Base-by-base conservation (phyloP, 2,888 invertebrate species). In the Pantelozetes paolii region DNA sequence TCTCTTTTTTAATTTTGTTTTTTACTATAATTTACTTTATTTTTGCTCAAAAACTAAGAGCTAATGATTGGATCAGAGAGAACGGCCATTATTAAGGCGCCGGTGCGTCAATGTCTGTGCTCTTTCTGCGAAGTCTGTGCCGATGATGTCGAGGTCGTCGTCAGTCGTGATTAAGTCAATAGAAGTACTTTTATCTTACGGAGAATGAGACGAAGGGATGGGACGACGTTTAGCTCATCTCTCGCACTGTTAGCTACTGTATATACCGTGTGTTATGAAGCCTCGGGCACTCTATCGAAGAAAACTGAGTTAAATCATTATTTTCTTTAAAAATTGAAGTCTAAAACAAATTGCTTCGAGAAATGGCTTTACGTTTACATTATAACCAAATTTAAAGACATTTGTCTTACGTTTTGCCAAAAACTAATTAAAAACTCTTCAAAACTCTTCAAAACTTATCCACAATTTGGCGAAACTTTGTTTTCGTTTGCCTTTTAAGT, bases 131-230 rank as follows among this genome's bases (percentile, higher is more conserved):
- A 59, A 59, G 59, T 59, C 23, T 23, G 36, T 36, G 36, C 36
- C 36, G 20, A 8, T 30, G 59, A 59, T 59, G 59, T 59, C 59
- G 59, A 59, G 59, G 59, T 59, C 59, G 59, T 50, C 50, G 18
- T 50, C 50, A 50, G 50, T 50, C 50, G 59, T 59, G 59, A 59
- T 59, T 59, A 59, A 20, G 20, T 23, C 20, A 59, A 6, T 23
- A 18, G 59, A 59, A 59, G 59, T 59, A 28, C 28, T 8, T 59
- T 59, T 59, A 28, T 59, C 54, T 45, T 8, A 9, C 36, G 50
- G 50, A 20, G 5, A n/a, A 50, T 50, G 20, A 15, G 50, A 5
- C 15, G 36, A 8, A 36, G 6, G 36, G n/a, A n/a, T n/a, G n/a
- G n/a, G n/a, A n/a, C n/a, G n/a, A n/a, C n/a, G 45, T 11, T 42